Base-by-base conservation (phyloP, 2,888 invertebrate species). In the Anthrax anthrax region DNA sequence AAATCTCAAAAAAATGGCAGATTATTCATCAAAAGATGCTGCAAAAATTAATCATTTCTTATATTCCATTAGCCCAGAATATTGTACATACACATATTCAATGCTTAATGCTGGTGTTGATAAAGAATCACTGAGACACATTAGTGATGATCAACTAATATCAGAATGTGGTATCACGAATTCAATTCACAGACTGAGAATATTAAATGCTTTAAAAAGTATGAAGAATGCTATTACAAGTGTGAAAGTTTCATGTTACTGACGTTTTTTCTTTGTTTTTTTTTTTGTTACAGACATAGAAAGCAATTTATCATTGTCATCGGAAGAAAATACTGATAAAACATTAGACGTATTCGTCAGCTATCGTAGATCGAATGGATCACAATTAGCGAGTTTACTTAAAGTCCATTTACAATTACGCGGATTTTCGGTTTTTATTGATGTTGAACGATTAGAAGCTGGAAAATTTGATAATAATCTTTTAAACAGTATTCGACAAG, bases 401-500 rank as follows among this genome's bases (percentile, higher is more conserved):
- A 97, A 97, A 72, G 67, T 68, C 37, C 96, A 98, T 62, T 76
- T 98, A 43, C 94, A 97, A 67, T 72, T 98, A 50, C 74, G 95
- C 58, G 95, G 95, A 2, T 97, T 94, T 70, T 84, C 90, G 23
- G 96, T 96, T 23, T 98, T 98, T 67, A 94, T 98, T 55, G 98
- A 98, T 62, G 97, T 98, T 47, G 98, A 98, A 67, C 76, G 95
- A 56, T 72, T 98, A 51, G 91, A 96, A 68, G 98, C 97, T 23
- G 98, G 98, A 38, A 98, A 98, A 72, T 98, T 98, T 69, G 97
- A 98, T 68, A 96, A 96, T 63, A 95, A 95, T 63, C 73, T 98
- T 42, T 73, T 98, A 52, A 91, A 95, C 69, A 96, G 95, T 70
- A 96, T 98, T 65, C 80, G 86, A 57, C 91, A 94, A 62, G 97